Evolutionary conservation across 2,888 invertebrate species (phyloP), one percentile per base, ranked within the genome.

Genomic region (Cosmia trapezina): DNA sequence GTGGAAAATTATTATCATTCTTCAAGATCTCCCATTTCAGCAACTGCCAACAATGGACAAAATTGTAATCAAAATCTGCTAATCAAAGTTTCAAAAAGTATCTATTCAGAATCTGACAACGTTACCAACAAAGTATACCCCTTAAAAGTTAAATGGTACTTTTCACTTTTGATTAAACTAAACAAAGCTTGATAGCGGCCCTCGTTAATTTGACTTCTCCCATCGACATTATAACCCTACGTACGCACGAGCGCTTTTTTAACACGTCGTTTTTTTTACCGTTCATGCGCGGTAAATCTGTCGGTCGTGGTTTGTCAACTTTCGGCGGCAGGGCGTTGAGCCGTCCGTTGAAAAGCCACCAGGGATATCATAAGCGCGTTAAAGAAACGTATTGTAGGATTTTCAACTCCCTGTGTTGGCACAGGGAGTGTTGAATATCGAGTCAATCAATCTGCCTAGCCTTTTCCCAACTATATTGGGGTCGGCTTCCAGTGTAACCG

Each of bases 151-250:
- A 91, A 92, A 93, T 91, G 89, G 88, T 85, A 89, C 90, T 91
- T 92, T 91, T 91, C 89, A 90, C 89, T 92, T 91, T 90, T 90
- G 91, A 93, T 93, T 94, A 90, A 93, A 93, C 91, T 91, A 90
- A 91, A 91, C 91, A 91, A 88, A 86, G 84, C 76, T 22, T 87
- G 90, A 93, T 92, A 90, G 88, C 81, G 80, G 81, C 73, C 74
- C 89, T 90, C 91, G 91, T 92, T 93, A 91, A 91, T 91, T 91
- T 88, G 85, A 91, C 90, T 87, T 89, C 87, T 88, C 84, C 87
- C 89, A 91, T 91, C 89, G 89, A 90, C 92, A 92, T 93, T 91
- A 90, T 92, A 94, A 6, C n/a, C 17, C 17, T 7, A 17, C 0
- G 14, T n/a, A 6, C 4, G 4, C 37, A 63, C 33, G 53, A 6